These are phyloP conservation scores for Frankliniella intonsa DNA, from an alignment of 2,888 invertebrate species.

Conservation along the genomic window DNA sequence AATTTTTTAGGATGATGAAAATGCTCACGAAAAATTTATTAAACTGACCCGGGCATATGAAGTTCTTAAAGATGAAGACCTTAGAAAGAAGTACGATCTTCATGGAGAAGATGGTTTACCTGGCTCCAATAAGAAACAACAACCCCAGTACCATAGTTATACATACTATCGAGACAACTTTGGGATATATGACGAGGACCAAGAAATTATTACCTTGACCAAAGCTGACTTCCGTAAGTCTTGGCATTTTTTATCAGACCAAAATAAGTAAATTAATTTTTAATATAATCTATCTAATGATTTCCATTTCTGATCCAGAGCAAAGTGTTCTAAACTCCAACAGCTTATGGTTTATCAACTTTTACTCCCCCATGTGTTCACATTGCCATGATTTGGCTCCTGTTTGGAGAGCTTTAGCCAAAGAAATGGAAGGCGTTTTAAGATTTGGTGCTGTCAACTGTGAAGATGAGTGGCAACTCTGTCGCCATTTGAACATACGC, in stretches of 20 bases:
- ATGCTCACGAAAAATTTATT: conserved; percentile 71
- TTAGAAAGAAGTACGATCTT: conserved; percentile 71
- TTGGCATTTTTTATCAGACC: not conserved
- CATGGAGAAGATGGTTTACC: conserved; percentile 63
- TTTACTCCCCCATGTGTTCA: conserved; percentile 80
- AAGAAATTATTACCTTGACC: conserved; percentile 70
- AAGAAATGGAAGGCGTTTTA: conserved; percentile 71
- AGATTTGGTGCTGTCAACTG: conserved; percentile 83
- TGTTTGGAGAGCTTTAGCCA: conserved; percentile 73
- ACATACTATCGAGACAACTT: conserved; percentile 73
- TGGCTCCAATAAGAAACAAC: conserved; percentile 52
- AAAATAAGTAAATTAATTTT: not conserved
- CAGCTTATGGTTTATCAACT: conserved; percentile 80
- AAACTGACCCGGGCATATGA: conserved; percentile 81
- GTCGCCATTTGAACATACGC: conserved; percentile 66
- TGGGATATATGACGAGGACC: conserved; percentile 83
- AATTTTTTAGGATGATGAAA: conserved; percentile 59
- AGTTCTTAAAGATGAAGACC: conserved; percentile 74
- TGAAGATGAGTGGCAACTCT: conserved; percentile 75
- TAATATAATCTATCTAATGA: conserved; percentile 38
- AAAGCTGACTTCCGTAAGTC: conserved; percentile 68
- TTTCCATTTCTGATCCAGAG: conserved; percentile 44
- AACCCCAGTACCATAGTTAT: conserved; percentile 71
- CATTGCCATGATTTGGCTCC: conserved; percentile 81
- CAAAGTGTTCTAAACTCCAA: conserved; percentile 54